Evolutionary conservation across 2,888 invertebrate species (phyloP), one percentile per base, ranked within the genome.

Genomic region (Cynaeus angustus): DNA sequence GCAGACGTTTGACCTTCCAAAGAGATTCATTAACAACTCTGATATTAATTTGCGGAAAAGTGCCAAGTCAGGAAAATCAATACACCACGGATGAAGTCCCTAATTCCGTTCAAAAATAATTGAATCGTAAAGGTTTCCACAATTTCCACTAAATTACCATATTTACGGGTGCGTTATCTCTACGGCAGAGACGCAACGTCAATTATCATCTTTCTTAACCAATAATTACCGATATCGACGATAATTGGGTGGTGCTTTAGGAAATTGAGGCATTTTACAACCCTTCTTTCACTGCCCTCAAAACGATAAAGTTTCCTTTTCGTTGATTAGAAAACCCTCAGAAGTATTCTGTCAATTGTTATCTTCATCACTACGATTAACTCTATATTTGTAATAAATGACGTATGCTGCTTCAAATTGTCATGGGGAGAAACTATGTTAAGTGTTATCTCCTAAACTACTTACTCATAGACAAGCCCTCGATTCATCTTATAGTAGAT

Each of bases 31-130:
- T 66, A 70, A 61, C 70, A 66, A 70, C 66, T 61, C 66, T 13
- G 70, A 48, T 70, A 70, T 70, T 70, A 70, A 70, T 70, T 70
- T 66, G 55, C 66, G 45, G 70, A 61, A 70, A 70, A 70, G 66
- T 70, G 70, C 70, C 66, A 53, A 66, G 61, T 66, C 70, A 66
- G 53, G 65, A 59, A 65, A 65, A 69, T 69, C 69, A 52, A 70
- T 70, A 66, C 55, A 26, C 14, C 43, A 48, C 46, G 58, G 38
- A 58, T 26, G 43, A 41, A 41, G 37, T 38, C n/a, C n/a, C n/a
- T n/a, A 53, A 46, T 62, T 62, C 45, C 50, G 46, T 50, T 53
- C 59, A 43, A 55, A 66, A 70, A 66, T 70, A 70, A 70, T 70
- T 70, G 65, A 70, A 59, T 66, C 66, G 64, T 68, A 68, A 68